Base-by-base conservation (phyloP, 2,888 invertebrate species). In the Branchipolynoe longqiensis region DNA sequence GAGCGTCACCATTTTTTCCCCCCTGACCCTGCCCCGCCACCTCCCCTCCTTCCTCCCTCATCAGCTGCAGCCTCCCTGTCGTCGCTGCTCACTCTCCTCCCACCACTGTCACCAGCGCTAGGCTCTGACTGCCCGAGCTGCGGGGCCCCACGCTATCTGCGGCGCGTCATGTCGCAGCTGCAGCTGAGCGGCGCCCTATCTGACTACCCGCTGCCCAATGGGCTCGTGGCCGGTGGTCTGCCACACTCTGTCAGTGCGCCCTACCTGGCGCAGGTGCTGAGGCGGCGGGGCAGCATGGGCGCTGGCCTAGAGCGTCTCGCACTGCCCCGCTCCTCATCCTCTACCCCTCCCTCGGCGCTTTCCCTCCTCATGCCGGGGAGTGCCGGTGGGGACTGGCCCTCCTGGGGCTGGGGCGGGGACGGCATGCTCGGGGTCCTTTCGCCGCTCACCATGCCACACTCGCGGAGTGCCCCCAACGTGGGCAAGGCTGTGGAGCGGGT, bases 111-210 rank as follows among this genome's bases (percentile, higher is more conserved):
- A 6, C 78, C 78, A 0, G 28, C 78, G n/a, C n/a, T 48, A 22
- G 41, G 54, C 28, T 48, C 48, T 31, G 78, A 78, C 54, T 54
- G 48, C 78, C 78, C 78, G 1, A 78, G 78, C 41, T 78, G 54
- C 25, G 54, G 54, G 40, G 41, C 54, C 1, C 54, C 78, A 0
- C 78, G 48, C 28, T 54, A 48, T 28, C 48, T 25, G 18, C 1
- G 73, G 1, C 41, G 73, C 33, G 40, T 40, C 36, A 2, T 41
- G 3, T 73, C 40, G n/a, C 41, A 41, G 38, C 73, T 78, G 18
- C 41, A 78, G 28, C 48, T 48, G 31, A 18, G 31, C 14, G 18
- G 14, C 12, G 31, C 25, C 40, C 62, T 12, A 31, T 8, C 31
- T 62, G 31, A 48, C 48, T 48, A 25, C 18, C 8, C 31, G 33